Evolutionary conservation across 2,888 invertebrate species (phyloP).

Genomic region (Hydriomena furcata): DNA sequence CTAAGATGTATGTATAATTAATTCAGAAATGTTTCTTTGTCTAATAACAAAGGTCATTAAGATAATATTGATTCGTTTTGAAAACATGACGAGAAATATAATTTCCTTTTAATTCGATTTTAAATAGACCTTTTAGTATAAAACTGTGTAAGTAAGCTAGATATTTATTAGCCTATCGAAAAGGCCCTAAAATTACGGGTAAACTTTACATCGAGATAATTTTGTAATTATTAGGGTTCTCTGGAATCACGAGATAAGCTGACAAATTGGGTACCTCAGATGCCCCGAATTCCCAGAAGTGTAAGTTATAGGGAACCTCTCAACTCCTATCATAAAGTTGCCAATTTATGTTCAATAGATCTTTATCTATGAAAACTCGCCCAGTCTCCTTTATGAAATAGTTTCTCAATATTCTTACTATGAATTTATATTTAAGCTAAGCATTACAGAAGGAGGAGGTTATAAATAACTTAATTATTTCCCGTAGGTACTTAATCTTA

Average conservation of each 20-base stretch:
- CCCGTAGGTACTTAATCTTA: no score
- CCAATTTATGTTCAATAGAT: slow-evolving; percentile 20
- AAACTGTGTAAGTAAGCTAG: no score
- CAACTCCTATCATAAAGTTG: slow-evolving; percentile 21
- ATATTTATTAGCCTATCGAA: background rate
- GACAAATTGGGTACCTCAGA: slow-evolving; percentile 23
- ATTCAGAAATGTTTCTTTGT: background rate
- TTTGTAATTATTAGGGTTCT: slow-evolving; percentile 24
- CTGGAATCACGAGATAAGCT: slow-evolving; percentile 26
- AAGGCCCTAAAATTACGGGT: background rate
- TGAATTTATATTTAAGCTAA: no score
- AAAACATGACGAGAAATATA: no score
- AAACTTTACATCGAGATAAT: slow-evolving; percentile 12
- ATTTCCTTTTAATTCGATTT: no score
- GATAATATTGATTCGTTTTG: background rate
- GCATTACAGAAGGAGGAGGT: no score
- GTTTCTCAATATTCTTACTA: background rate
- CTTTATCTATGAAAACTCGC: slow-evolving; percentile 11
- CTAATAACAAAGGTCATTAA: slow-evolving; percentile 6
- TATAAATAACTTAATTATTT: no score
- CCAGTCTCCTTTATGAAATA: slow-evolving; percentile 7
- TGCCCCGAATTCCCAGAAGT: slow-evolving; percentile 16
- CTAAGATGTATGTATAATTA: no score
- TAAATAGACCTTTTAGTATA: no score
- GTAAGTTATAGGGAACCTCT: slow-evolving; percentile 21